A percentile compares a stretch with the other conserved stretches of the same genome.
Conservation (phyloP, 1,140 invertebrate species). For the Sycophila sp. region DNA sequence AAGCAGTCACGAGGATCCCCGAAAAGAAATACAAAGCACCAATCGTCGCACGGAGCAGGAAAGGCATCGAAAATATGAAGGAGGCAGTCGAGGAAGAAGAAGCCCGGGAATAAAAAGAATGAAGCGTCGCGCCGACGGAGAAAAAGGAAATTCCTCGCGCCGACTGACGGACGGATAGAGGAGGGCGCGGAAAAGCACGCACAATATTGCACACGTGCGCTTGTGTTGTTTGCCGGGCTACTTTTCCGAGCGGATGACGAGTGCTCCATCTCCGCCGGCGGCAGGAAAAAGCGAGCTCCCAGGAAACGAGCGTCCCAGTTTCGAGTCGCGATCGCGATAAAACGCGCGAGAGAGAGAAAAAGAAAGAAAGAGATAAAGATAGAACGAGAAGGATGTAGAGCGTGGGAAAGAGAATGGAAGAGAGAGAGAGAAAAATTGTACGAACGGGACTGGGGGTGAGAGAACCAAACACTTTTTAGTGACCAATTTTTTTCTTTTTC, state of each 20-base stretch:
- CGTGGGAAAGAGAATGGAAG: too few species aligned
- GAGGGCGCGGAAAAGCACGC: conserved; percentile 30
- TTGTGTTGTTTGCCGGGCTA: not conserved
- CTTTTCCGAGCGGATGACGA: not conserved
- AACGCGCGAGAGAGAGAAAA: not conserved
- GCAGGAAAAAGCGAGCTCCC: not conserved
- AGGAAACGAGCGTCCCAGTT: not conserved
- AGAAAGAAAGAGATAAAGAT: too few species aligned
- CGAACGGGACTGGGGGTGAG: too few species aligned
- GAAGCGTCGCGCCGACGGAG: not conserved
- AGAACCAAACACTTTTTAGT: conserved; percentile 10
- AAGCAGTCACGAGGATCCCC: not conserved
- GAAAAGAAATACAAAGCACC: not conserved
- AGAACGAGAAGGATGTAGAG: too few species aligned
- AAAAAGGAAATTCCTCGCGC: too few species aligned
- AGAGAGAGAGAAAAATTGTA: too few species aligned
- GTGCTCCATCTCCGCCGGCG: not conserved
- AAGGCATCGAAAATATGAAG: not conserved
- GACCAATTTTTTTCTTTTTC: conserved; percentile 27
- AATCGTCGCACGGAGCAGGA: not conserved
- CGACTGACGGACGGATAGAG: too few species aligned
- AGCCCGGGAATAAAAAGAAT: conserved; percentile 7
- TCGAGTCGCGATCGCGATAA: not conserved
- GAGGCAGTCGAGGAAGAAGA: too few species aligned
- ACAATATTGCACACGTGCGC: conserved; percentile 22